Conservation (phyloP, 1,140 invertebrate genomes). For the Cephus cinctus region DNA sequence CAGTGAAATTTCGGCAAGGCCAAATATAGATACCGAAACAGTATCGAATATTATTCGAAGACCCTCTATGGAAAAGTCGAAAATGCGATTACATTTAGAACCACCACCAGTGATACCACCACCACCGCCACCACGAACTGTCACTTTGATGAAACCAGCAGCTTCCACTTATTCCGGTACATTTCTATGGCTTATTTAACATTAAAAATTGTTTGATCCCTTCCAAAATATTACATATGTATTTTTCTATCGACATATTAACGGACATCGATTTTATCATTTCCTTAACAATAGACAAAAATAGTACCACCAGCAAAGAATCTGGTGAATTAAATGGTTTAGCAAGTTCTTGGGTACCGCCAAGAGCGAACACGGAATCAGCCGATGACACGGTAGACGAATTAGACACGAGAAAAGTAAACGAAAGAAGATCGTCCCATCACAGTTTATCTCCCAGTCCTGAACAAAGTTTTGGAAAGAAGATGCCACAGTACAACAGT, state of each 20-base stretch:
- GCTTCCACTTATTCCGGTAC: conserved; percentile 32
- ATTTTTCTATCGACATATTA: background rate
- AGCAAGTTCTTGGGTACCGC: conserved; percentile 26
- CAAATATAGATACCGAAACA: conserved; percentile 27
- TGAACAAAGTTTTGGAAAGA: conserved; percentile 42
- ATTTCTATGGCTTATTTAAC: background rate
- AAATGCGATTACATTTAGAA: conserved; percentile 40
- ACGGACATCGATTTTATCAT: conserved; percentile 4
- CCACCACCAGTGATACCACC: conserved; percentile 31
- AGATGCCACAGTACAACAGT: conserved; percentile 42
- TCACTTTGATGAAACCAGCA: conserved; percentile 38
- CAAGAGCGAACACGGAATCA: conserved; percentile 28
- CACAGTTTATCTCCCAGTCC: conserved; percentile 43
- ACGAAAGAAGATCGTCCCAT: conserved; percentile 29
- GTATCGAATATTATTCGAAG: conserved; percentile 31
- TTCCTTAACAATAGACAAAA: conserved; percentile 29
- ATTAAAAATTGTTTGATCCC: background rate
- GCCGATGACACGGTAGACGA: conserved; percentile 19
- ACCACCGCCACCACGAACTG: conserved; percentile 42
- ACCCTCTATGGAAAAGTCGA: conserved; percentile 44
- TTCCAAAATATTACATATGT: background rate
- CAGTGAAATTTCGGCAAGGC: conserved; percentile 35
- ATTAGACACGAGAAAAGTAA: conserved; percentile 23
- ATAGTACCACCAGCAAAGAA: conserved; percentile 38
- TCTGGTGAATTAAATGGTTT: conserved; percentile 30